Base-by-base conservation (phyloP, 2,888 invertebrate species). In the Amblyteles armatorius region DNA sequence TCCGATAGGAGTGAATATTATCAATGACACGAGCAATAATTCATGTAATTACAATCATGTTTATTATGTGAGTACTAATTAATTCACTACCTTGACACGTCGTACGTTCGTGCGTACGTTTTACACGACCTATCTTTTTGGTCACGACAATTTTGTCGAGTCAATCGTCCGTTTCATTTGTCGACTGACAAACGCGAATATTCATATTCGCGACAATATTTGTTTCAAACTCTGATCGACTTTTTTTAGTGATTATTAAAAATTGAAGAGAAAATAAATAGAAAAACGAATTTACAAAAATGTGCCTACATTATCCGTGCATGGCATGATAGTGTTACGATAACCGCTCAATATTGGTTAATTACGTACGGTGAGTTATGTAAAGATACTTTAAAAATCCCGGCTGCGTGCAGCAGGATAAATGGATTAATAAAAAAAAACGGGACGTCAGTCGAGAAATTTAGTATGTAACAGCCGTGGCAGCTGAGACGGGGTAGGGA, bases 371-470 rank as follows among this genome's bases (percentile, higher is more conserved):
- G 19, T 13, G 11, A 68, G 9, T 26, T 16, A 11, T 40, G 26
- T 44, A 2, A 50, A 50, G 26, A 26, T 26, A 0, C 26, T 26
- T 26, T 26, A 50, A 69, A 69, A 69, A n/a, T 13, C 19, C 29
- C 48, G 13, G 22, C 50, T 22, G 69, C n/a, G 13, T 11, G 13
- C 26, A 44, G 16, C 50, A 1, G 19, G 11, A 72, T 72, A 40
- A 57, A 40, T 3, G 57, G 36, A 69, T 22, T 69, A 19, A 50
- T 69, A 7, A 69, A 69, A 69, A 69, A 69, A 69, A 16, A 40
- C 5, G 26, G 22, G 16, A 26, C 22, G 69, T 48, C 44, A 22
- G 13, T 44, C 40, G 29, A 19, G 19, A 55, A 55, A 55, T 19
- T 55, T 55, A 19, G 52, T 55, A 19, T 19, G n/a, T n/a, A 55